phyloP scores from a whole-genome alignment of 2,888 invertebrate species.

The Scaptomyza reducta region DNA sequence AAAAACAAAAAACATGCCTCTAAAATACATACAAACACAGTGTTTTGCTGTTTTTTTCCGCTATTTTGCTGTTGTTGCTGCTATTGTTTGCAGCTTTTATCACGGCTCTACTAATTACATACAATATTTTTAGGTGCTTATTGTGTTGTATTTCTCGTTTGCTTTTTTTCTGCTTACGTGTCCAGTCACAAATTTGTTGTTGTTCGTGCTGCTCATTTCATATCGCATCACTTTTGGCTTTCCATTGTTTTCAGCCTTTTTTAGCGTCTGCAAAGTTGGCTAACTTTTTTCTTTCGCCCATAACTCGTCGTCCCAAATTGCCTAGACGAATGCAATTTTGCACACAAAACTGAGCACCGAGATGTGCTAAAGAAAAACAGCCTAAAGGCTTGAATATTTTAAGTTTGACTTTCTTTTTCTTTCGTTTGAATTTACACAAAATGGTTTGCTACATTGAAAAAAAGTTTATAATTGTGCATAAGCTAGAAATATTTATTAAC shows the following conservation, averaged over 20 bases:
- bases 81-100: conserved; percentile 31
- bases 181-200: conserved; percentile 23
- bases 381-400: conserved; percentile 2
- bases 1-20: background rate
- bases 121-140: conserved; percentile 35
- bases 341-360: conserved; percentile 7
- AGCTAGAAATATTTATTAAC: too few relatives aligned
- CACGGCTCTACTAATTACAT: conserved; percentile 61
- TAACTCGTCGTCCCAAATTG: conserved; percentile 51
- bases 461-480: too few relatives aligned
- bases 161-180: conserved; percentile 26
- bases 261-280: conserved; percentile 57
- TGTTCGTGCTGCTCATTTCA: conserved; percentile 47
- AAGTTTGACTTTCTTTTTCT: conserved; percentile 9
- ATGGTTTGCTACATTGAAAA: background rate
- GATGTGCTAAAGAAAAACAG: background rate
- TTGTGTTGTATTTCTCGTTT: conserved; percentile 11
- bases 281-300: conserved; percentile 43
- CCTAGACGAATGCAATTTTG: conserved; percentile 40
- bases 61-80: conserved; percentile 7
- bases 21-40: conserved; percentile 35
- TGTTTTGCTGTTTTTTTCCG: conserved; percentile 34
- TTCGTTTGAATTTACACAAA: background rate
- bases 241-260: conserved; percentile 55
- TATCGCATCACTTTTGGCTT: conserved; percentile 47